Base-by-base conservation (phyloP, 2,888 invertebrate genomes). In the Polylopha cassiicola region DNA sequence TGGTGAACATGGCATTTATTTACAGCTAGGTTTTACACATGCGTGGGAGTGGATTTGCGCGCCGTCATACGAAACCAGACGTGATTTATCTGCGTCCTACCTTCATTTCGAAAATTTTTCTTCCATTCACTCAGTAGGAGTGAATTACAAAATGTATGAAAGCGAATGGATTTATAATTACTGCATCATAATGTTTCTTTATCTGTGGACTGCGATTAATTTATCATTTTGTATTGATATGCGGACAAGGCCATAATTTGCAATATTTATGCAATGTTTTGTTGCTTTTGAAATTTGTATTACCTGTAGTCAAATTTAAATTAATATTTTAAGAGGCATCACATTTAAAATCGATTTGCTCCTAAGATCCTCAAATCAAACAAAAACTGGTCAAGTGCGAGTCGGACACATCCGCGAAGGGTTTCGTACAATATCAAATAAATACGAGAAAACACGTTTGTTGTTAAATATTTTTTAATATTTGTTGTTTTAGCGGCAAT, bases 51-150 rank as follows among this genome's bases (percentile, higher is more conserved):
- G 22, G 14, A 46, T 37, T 43, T 38, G 45, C 32, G 43, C 15
- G 39, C 33, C 29, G 43, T 32, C 34, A 43, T 22, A 43, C 43
- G 46, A 47, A 46, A 46, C 44, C 48, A 50, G 55, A 51, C 50
- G 50, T 58, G 43, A 57, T 54, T 51, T 43, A 37, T 32, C 31
- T 36, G 43, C 50, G 58, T 64, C 62, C 64, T 64, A 58, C 53
- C 47, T 50, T 38, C 44, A 50, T 46, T 47, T 48, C 46, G 48
- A 55, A 55, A 57, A 53, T 47, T 48, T 45, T 58, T 61, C 61
- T 59, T 61, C 61, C 56, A 56, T 54, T 49, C 55, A 51, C 53
- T 63, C 54, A 46, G 64, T 64, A 56, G 61, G 61, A 48, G 61
- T 51, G 30, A 36, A 36, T 65, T 59, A 52, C 55, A 55, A 55